Evolutionary conservation across 2,797 vertebrate genomes (phyloP), one percentile per base, ranked within the genome.

Genomic region (Pangasius larnaudii): DNA sequence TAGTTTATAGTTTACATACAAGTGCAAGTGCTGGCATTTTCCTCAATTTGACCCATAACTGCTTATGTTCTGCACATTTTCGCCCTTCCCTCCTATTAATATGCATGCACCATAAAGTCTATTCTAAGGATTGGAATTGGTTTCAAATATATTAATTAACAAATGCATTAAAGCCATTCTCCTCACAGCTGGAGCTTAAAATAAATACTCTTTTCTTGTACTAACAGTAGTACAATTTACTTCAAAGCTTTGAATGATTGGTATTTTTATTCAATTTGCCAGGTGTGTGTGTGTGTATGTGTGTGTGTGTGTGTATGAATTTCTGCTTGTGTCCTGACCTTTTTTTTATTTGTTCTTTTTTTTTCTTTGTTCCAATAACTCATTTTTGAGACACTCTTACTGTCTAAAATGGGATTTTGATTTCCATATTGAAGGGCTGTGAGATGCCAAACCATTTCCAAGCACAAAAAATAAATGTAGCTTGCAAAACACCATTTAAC

Each of bases 241-340:
- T 65, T 46, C 82, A 69, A 49, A 53, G 61, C 58, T 84, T 19
- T 78, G 53, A 46, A 71, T 84, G 69, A 75, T 36, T 88, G 61
- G 46, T 67, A 67, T 88, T 67, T 74, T 88, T 53, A 84, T 85
- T 53, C 6, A 72, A 80, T 71, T 85, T 90, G 80, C 16, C 89
- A 77, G 86, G 27, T 79, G 4, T 30, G 27, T 77, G 24, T 80
- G 51, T 79, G 19, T 58, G 33, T 39, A 14, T 58, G 53, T 58
- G 30, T 80, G 79, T 63, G 24, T 89, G 90, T 93, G 93, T 89
- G 89, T 91, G 92, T 92, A 88, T 92, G 91, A 81, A 67, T 53
- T 65, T 90, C 77, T 80, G n/a, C 51, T 56, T 84, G 80, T 71
- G 39, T 53, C 16, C 16, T 75, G 61, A 46, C 16, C 69, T 22